A percentile compares a stretch with the other conserved stretches of the same genome.
These are phyloP conservation scores for Meloidogyne exigua DNA, from an alignment of 1,140 invertebrate genomes.

Conservation along the genomic window DNA sequence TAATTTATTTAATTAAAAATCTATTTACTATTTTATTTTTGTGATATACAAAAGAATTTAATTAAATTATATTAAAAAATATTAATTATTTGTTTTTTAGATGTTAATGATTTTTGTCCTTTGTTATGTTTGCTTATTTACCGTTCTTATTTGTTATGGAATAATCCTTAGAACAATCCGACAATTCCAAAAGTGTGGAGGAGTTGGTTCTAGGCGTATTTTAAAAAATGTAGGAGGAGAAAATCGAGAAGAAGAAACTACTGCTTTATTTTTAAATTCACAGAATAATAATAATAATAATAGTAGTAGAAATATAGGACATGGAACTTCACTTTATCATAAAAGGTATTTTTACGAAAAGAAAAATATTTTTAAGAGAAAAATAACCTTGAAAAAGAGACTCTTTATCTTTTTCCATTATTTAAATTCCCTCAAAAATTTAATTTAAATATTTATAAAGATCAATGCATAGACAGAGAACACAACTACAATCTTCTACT, in stretches of 20 bases:
- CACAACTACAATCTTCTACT: neutral
- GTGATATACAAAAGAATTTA: too few species aligned
- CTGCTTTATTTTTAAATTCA: neutral
- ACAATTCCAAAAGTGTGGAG: conserved; percentile 48
- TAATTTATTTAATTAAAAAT: too few species aligned
- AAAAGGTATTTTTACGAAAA: neutral
- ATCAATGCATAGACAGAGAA: neutral
- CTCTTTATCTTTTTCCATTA: too few species aligned
- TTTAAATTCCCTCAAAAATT: too few species aligned
- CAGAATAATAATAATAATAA: neutral
- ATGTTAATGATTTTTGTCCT: conserved; percentile 55
- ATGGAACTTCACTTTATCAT: conserved; percentile 27
- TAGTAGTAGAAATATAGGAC: neutral
- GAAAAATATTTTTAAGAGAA: too few species aligned
- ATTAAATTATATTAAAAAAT: too few species aligned
- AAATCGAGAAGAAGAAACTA: neutral
- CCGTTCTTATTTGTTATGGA: conserved; percentile 57
- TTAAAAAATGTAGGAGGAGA: neutral
- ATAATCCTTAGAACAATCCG: conserved; percentile 62
- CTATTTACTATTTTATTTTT: too few species aligned
- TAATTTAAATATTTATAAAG: neutral
- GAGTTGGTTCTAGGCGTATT: conserved; percentile 16
- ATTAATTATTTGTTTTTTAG: neutral
- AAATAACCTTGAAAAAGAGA: too few species aligned
- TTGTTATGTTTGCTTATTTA: conserved; percentile 55